Conservation (phyloP, 2,113 vertebrate species). For the Gila orcuttii region DNA sequence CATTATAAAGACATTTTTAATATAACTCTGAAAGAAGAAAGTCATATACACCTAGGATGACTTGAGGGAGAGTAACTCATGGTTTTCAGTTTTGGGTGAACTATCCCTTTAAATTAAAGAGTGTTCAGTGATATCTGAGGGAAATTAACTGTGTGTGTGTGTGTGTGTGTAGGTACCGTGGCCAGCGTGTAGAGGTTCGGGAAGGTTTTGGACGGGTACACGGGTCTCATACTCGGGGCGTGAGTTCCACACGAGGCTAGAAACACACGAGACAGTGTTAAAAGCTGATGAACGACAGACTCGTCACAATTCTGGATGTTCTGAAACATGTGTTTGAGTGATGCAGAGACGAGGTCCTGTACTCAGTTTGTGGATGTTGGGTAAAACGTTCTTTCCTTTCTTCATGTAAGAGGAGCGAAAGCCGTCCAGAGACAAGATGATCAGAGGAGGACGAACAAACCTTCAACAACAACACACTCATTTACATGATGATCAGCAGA, state of each 20-base stretch:
- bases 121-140: too few relatives aligned
- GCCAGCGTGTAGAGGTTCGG: conserved; percentile 95
- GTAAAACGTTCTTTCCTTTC: conserved; percentile 89
- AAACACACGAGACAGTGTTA: not conserved
- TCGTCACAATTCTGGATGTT: too few relatives aligned
- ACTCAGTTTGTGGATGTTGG: conserved; percentile 96
- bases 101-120: too few relatives aligned
- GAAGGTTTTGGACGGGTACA: conserved; percentile 97
- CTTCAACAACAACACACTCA: conserved; percentile 65
- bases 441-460: conserved; percentile 90
- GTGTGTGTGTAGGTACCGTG: conserved; percentile 77
- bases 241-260: conserved; percentile 91
- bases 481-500: too few relatives aligned
- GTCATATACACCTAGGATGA: too few relatives aligned
- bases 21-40: too few relatives aligned
- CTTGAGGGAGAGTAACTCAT: too few relatives aligned
- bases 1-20: too few relatives aligned
- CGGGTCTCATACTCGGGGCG: conserved; percentile 91
- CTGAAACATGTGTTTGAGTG: not conserved
- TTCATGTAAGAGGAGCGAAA: conserved; percentile 95
- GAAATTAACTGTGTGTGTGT: not conserved
- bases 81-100: too few relatives aligned
- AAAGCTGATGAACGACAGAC: too few relatives aligned
- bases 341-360: conserved; percentile 35
- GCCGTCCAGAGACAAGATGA: conserved; percentile 95